A percentile compares a stretch with the other conserved stretches of the same genome.
These are phyloP conservation scores for Eristalis arbustorum DNA, from an alignment of 2,888 invertebrate species.

Conservation along the genomic window DNA sequence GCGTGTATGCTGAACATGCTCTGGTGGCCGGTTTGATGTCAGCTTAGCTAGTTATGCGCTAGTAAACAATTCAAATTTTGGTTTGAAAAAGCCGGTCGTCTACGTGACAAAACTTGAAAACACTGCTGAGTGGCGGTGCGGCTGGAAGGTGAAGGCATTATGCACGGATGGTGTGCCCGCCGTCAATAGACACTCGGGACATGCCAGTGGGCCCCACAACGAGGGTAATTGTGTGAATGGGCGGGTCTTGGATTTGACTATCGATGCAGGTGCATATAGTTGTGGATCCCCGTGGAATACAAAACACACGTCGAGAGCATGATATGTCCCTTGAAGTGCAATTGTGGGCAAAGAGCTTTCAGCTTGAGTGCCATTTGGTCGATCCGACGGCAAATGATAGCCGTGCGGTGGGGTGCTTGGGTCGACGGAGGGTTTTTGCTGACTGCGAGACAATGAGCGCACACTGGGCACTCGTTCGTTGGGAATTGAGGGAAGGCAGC, in stretches of 20 bases:
- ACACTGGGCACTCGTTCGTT: not conserved
- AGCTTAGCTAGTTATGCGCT: slow-evolving; percentile 66
- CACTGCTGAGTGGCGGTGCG: not conserved
- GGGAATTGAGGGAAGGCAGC: not conserved
- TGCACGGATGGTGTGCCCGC: slow-evolving; percentile 23
- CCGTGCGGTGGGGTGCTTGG: not conserved
- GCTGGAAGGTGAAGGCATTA: slow-evolving; percentile 15
- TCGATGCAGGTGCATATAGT: not conserved
- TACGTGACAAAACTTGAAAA: slow-evolving; percentile 64
- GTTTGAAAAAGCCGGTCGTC: slow-evolving; percentile 52
- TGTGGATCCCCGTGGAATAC: not conserved
- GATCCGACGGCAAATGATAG: not conserved
- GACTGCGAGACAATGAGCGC: not conserved
- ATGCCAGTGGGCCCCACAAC: not conserved
- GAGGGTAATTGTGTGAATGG: not conserved
- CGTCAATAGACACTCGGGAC: slow-evolving; percentile 45
- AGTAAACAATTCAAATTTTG: slow-evolving; percentile 68
- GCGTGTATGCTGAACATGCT: slow-evolving; percentile 64
- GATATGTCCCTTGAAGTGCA: not conserved
- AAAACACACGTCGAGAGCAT: not conserved
- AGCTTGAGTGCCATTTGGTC: not conserved
- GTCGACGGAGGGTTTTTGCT: not conserved
- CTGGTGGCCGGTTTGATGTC: slow-evolving; percentile 51
- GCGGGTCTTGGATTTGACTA: not conserved
- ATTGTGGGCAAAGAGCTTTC: not conserved